Evolutionary conservation across 2,797 vertebrate species (phyloP).

Genomic region (Rhabdophis nuchalis): DNA sequence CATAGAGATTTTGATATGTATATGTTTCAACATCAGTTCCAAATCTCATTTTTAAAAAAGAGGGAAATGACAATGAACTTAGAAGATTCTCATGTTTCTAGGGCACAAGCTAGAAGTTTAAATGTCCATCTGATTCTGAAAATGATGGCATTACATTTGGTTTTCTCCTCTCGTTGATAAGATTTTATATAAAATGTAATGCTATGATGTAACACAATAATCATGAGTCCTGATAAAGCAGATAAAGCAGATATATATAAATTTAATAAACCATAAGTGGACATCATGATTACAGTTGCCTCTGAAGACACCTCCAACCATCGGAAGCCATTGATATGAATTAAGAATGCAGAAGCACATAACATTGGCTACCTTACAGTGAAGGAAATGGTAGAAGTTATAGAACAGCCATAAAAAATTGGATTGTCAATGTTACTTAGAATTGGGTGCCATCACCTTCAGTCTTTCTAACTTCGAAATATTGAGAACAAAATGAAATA

Average conservation of each 20-base stretch:
- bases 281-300: neutral
- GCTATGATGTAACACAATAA: neutral
- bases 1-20: neutral
- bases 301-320: neutral
- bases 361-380: neutral
- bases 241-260: no score
- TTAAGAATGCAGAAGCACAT: neutral
- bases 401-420: neutral
- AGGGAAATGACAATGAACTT: neutral
- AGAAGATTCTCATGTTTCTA: neutral
- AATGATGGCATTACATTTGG: neutral
- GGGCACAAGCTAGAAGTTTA: neutral
- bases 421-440: neutral
- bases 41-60: neutral
- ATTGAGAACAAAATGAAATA: neutral
- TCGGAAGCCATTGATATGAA: neutral
- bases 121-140: neutral
- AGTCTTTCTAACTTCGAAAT: neutral
- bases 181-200: neutral
- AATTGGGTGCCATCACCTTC: neutral
- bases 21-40: neutral
- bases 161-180: neutral
- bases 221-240: neutral
- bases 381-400: neutral
- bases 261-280: no score